Conservation (phyloP, 2,113 vertebrate genomes). For the Corydoras maculifer region DNA sequence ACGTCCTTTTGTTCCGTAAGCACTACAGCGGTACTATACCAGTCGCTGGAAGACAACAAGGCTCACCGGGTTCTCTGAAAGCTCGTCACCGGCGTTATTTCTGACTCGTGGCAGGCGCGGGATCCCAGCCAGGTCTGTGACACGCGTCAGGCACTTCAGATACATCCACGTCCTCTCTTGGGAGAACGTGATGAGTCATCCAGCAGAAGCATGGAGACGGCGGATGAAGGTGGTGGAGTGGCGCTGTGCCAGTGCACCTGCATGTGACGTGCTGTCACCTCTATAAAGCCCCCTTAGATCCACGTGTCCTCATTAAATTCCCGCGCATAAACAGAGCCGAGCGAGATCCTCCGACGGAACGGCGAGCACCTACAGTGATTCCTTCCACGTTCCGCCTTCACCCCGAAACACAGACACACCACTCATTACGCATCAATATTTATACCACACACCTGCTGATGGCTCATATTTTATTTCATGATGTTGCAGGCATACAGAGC, state of each 20-base stretch:
- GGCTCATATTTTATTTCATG: slow-evolving; percentile 60
- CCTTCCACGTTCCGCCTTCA: not conserved
- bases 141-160: slow-evolving; percentile 18
- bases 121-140: slow-evolving; percentile 28
- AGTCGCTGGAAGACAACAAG: not conserved
- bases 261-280: slow-evolving; percentile 28
- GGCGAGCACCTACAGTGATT: not conserved
- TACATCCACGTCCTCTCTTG: not conserved
- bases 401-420: slow-evolving; percentile 1
- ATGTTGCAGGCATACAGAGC: slow-evolving; percentile 45
- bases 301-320: not conserved
- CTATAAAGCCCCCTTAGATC: not conserved
- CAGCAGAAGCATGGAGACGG: slow-evolving; percentile 14
- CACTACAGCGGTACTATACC: no score
- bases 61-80: not conserved
- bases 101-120: slow-evolving; percentile 18
- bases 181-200: slow-evolving; percentile 27
- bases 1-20: no score
- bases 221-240: slow-evolving; percentile 17
- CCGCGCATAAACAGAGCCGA: not conserved
- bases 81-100: not conserved
- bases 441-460: slow-evolving; percentile 47
- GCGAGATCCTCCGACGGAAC: not conserved
- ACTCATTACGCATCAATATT: slow-evolving; percentile 42
- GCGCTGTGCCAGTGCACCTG: slow-evolving; percentile 31